Conservation (phyloP, 92 coral and sea anemone species). For the Porites lobata region DNA sequence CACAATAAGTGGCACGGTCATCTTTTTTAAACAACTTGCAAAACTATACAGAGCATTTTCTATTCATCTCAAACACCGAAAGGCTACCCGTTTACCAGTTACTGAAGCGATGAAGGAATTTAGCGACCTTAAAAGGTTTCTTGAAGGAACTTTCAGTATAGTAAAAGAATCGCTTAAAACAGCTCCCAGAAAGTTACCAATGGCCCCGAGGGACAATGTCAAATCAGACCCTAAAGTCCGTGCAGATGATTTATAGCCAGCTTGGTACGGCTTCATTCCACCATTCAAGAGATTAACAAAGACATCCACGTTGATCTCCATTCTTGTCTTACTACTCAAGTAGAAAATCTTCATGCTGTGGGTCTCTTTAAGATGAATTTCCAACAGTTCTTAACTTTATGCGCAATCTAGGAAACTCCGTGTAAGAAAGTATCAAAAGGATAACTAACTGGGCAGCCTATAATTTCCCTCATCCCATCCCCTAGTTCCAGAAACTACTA, state of each 20-base stretch:
- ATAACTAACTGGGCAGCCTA: not conserved
- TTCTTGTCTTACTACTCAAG: too few relatives aligned
- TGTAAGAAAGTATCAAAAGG: slow-evolving; percentile 58
- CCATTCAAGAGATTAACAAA: too few relatives aligned
- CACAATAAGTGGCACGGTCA: slow-evolving; percentile 1
- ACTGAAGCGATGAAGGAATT: not conserved
- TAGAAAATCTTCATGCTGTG: too few relatives aligned
- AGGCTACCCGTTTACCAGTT: too few relatives aligned
- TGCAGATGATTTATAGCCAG: too few relatives aligned
- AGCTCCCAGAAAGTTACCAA: slow-evolving; percentile 35
- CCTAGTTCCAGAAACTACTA: not conserved
- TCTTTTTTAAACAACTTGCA: too few relatives aligned
- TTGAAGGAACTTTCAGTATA: slow-evolving; percentile 36
- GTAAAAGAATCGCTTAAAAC: not conserved
- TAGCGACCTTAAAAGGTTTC: slow-evolving; percentile 36
- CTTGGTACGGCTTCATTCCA: too few relatives aligned
- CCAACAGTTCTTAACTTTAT: slow-evolving; percentile 38
- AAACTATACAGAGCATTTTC: too few relatives aligned
- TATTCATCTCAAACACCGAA: too few relatives aligned
- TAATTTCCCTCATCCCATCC: too few relatives aligned
- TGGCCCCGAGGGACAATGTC: slow-evolving; percentile 52
- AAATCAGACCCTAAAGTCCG: not conserved
- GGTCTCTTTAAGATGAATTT: not conserved
- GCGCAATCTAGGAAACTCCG: slow-evolving; percentile 58
- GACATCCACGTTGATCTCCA: too few relatives aligned